Evolutionary conservation across 2,113 vertebrate species (phyloP).

Genomic region (Eurypyga helias): DNA sequence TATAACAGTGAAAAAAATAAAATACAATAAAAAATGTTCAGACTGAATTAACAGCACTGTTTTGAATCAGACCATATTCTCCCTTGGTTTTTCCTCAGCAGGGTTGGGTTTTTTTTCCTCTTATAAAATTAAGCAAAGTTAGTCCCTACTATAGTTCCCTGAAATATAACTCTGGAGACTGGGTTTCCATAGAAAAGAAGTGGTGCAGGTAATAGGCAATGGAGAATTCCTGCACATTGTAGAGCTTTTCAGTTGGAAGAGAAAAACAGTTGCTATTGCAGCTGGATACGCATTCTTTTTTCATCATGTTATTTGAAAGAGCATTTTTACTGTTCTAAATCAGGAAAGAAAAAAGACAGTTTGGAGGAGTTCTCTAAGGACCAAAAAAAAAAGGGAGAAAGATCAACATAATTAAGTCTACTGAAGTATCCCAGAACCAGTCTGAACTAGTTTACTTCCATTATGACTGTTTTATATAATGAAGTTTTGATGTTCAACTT

Average conservation of each 20-base stretch:
- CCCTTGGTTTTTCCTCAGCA: neutral
- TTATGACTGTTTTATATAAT: neutral
- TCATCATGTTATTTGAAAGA: neutral
- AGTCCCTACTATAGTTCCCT: neutral
- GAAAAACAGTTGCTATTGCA: neutral
- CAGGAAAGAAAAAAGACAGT: neutral
- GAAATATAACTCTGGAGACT: neutral
- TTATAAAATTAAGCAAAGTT: neutral
- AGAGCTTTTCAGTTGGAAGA: neutral
- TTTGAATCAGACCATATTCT: neutral
- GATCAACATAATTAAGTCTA: neutral
- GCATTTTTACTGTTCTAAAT: neutral
- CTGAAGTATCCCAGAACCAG: neutral
- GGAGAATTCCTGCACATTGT: neutral
- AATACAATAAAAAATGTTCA: neutral
- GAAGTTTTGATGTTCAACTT: neutral
- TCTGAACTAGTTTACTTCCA: neutral
- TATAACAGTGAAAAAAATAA: constrained; percentile 5
- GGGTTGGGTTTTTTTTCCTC: neutral
- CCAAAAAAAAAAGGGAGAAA: neutral
- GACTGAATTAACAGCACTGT: neutral
- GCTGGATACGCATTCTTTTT: neutral
- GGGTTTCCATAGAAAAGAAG: neutral
- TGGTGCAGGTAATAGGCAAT: neutral
- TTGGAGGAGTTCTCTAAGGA: neutral